These are phyloP conservation scores for Hydrolagus affinis DNA, from an alignment of 2,113 vertebrate genomes.

Conservation along the genomic window DNA sequence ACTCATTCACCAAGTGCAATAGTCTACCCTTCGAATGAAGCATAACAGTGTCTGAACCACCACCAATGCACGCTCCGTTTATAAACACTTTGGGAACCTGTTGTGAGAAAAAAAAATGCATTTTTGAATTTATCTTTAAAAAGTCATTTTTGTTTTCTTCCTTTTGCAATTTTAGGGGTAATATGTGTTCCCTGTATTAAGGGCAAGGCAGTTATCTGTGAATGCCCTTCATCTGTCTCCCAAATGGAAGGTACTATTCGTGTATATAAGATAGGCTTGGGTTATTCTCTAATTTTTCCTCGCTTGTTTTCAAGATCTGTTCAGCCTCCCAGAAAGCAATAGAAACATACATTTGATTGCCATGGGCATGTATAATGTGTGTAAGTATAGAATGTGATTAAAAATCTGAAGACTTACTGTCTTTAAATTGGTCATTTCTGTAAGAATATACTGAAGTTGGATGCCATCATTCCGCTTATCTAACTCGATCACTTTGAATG, in stretches of 20 bases:
- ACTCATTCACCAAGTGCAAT: slow-evolving; percentile 38
- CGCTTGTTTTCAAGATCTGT: no score
- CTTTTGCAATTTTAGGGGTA: neutral
- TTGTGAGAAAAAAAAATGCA: neutral
- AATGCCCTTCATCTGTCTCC: neutral
- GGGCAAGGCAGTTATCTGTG: neutral
- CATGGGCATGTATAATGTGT: neutral
- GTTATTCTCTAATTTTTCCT: no score
- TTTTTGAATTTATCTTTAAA: neutral
- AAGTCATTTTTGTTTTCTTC: neutral
- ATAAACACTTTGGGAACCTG: slow-evolving; percentile 92
- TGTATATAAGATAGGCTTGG: no score
- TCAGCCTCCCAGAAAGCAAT: no score
- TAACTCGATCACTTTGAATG: slow-evolving; percentile 76
- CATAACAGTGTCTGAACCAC: slow-evolving; percentile 73
- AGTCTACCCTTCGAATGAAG: slow-evolving; percentile 81
- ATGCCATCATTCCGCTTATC: slow-evolving; percentile 69
- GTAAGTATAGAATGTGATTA: neutral
- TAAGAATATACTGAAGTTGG: slow-evolving; percentile 72
- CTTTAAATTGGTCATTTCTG: slow-evolving; percentile 72
- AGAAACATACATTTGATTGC: neutral
- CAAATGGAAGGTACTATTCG: no score
- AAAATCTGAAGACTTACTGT: slow-evolving; percentile 62
- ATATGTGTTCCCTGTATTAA: neutral
- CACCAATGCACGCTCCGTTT: slow-evolving; percentile 82